These are phyloP conservation scores for Diceros bicornis DNA, from an alignment of 2,797 vertebrate species.

Conservation along the genomic window DNA sequence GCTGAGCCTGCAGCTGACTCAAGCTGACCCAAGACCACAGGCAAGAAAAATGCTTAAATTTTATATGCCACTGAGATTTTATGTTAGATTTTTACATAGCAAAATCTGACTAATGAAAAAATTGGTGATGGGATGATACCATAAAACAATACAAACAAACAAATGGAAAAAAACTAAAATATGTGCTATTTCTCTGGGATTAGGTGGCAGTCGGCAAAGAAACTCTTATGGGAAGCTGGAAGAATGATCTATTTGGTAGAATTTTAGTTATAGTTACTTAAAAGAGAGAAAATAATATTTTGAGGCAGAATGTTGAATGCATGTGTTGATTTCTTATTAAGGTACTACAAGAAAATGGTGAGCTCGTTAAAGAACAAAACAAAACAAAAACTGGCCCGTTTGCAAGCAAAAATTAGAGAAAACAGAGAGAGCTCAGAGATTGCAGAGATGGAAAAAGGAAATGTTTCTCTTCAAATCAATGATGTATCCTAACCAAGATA, in stretches of 20 bases:
- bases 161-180: neutral
- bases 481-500: neutral
- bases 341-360: neutral
- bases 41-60: neutral
- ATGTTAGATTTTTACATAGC: neutral
- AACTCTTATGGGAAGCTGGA: neutral
- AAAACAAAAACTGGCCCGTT: neutral
- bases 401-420: neutral
- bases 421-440: neutral
- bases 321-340: neutral
- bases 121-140: neutral
- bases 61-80: neutral
- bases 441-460: neutral
- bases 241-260: neutral
- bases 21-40: neutral
- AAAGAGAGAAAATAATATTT: constrained; percentile 1
- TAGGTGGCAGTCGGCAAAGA: neutral
- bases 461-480: neutral
- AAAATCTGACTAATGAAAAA: constrained; percentile 5
- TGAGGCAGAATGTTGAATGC: neutral
- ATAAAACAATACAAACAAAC: neutral
- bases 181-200: neutral
- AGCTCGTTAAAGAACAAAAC: neutral
- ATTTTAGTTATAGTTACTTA: neutral
- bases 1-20: neutral